Evolutionary conservation across 2,113 vertebrate genomes (phyloP).

Genomic region (Coturnix japonica): DNA sequence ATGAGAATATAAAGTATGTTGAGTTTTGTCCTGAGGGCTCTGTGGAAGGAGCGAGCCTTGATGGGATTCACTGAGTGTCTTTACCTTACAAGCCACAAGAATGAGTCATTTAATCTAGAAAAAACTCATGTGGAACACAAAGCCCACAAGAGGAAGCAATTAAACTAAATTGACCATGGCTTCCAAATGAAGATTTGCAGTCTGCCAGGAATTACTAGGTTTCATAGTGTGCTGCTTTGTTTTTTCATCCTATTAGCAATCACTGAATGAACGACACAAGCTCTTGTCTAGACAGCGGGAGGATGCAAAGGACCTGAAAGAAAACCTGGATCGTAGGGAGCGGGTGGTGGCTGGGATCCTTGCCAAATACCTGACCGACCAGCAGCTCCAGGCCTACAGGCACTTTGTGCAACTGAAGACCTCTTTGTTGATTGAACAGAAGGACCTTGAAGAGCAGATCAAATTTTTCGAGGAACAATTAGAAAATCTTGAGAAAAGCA

Average conservation of each 20-base stretch:
- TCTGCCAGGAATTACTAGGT: not conserved
- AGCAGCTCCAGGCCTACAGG: conserved; percentile 85
- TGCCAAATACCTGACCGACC: conserved; percentile 78
- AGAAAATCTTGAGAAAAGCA: conserved; percentile 78
- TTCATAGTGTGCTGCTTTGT: conserved; percentile 25
- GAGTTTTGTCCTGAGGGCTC: not conserved
- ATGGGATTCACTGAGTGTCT: not conserved
- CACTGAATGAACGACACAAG: conserved; percentile 85
- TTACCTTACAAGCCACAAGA: conserved; percentile 29
- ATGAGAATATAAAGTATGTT: not conserved
- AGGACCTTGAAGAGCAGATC: conserved; percentile 90
- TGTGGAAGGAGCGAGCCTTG: not conserved
- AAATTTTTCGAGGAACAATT: conserved; percentile 87
- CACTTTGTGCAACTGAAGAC: conserved; percentile 88
- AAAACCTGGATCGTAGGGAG: conserved; percentile 92
- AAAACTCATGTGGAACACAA: conserved; percentile 12
- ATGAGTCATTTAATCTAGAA: not conserved
- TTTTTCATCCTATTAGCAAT: conserved; percentile 76
- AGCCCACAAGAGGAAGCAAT: conserved; percentile 52
- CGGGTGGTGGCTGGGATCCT: conserved; percentile 86
- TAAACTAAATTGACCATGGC: not conserved
- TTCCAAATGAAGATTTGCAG: conserved; percentile 32
- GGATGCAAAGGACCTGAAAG: conserved; percentile 93
- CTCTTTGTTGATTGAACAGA: conserved; percentile 88
- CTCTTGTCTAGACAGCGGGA: conserved; percentile 90